Percentiles rank a stretch among this genome's conserved stretches.
Evolutionary conservation across 1,140 invertebrate genomes (phyloP).

Genomic region (Drosophila kohkoa): DNA sequence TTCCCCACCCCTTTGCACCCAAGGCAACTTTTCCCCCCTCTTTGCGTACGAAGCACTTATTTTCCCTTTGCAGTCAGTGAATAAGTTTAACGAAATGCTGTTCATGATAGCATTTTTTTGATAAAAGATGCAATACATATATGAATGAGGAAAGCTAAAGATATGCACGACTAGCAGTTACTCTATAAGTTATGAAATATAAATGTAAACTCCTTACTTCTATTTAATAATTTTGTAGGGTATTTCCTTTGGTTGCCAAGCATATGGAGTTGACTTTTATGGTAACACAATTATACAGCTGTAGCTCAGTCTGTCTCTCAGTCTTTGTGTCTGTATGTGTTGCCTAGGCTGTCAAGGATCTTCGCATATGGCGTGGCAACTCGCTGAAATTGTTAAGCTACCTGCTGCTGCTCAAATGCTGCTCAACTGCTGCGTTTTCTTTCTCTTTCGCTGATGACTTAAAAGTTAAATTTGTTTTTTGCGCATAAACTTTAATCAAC

Average conservation of each 20-base stretch:
- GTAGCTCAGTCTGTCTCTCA: not conserved
- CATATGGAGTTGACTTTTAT: constrained; percentile 34
- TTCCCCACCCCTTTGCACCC: not conserved
- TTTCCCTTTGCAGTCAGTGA: constrained; percentile 13
- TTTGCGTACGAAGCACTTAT: not conserved
- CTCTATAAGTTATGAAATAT: not conserved
- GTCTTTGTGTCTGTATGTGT: not conserved
- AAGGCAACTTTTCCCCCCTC: not conserved
- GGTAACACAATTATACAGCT: constrained; percentile 29
- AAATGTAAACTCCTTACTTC: not conserved
- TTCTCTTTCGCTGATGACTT: constrained; percentile 60
- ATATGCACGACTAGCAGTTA: not conserved
- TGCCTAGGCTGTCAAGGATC: constrained; percentile 25
- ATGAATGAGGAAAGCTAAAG: not conserved
- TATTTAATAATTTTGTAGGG: not conserved
- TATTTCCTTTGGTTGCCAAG: not conserved
- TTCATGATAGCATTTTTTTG: constrained; percentile 54
- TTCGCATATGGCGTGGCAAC: constrained; percentile 38
- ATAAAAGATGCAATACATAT: constrained; percentile 10
- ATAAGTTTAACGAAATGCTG: constrained; percentile 47
- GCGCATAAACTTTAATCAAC: constrained; percentile 77
- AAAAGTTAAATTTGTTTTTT: constrained; percentile 78
- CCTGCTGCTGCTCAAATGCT: constrained; percentile 29
- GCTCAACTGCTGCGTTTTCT: not conserved
- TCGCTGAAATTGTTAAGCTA: constrained; percentile 34